Base-by-base conservation (phyloP, 2,888 invertebrate genomes). In the Drosophila sordidula region DNA sequence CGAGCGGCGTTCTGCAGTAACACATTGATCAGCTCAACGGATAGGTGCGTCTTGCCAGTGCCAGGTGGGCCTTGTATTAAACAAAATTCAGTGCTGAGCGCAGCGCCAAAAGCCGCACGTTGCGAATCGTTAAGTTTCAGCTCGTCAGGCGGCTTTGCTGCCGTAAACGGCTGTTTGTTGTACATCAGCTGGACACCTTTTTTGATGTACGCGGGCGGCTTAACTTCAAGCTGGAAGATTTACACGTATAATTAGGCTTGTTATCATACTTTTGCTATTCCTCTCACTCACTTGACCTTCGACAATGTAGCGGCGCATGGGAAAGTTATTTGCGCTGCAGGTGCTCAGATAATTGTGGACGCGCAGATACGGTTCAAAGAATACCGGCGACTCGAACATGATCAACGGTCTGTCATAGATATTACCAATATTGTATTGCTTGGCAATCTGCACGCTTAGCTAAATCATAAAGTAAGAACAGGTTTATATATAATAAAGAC, bases 61-160 rank as follows among this genome's bases (percentile, higher is more conserved):
- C 97, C 97, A 0, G 97, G 97, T 0, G 97, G 97, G 0, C 97
- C 97, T 93, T 97, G 97, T 68, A 97, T 96, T 0, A 97, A 93
- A 0, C 94, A 94, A 73, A 97, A 95, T 91, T 97, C 95, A 83
- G 94, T 93, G 0, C 94, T 95, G 2, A 97, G 86, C 0, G 96
- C 96, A 34, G 94, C 93, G 76, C 94, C 93, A 80, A 94, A 95
- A 0, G 97, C 97, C 38, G 91, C 89, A 66, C 93, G 91, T 91
- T 97, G 97, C 0, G 95, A 94, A 6, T 92, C 89, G 90, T 97
- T 96, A 3, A 97, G 91, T 9, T 77, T 57, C 1, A 83, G n/a
- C 1, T 72, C 55, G 29, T 47, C 54, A 0, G 95, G 95, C 93
- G 68, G 63, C 1, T 74, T 46, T 0, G 82, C 62, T 2, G 87